Evolutionary conservation across 2,888 invertebrate species (phyloP).

Genomic region (Nomada fucata): DNA sequence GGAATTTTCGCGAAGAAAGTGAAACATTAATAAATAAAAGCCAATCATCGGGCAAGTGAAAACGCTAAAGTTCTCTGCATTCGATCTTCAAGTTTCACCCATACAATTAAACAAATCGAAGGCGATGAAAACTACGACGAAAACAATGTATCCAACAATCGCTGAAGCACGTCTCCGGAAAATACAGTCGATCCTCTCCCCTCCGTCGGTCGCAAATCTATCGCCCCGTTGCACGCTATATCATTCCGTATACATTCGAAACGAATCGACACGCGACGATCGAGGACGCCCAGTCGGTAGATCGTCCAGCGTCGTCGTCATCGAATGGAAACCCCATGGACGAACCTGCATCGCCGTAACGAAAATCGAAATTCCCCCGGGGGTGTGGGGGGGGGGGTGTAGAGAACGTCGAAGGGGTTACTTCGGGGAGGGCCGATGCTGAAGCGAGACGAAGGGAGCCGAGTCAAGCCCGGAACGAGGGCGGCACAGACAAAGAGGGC

Average conservation of each 20-base stretch:
- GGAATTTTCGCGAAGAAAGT: too few relatives aligned
- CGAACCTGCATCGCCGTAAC: conserved; percentile 37
- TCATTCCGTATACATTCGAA: background rate
- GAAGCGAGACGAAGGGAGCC: background rate
- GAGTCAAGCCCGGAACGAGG: background rate
- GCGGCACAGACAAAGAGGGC: background rate
- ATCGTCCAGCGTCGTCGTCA: background rate
- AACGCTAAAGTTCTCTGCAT: too few relatives aligned
- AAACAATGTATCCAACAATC: too few relatives aligned
- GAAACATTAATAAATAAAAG: too few relatives aligned
- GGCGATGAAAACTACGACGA: too few relatives aligned
- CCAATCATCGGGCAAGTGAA: too few relatives aligned
- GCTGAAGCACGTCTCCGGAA: too few relatives aligned
- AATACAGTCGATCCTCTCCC: too few relatives aligned
- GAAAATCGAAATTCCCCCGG: conserved; percentile 73
- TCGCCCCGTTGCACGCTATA: too few relatives aligned
- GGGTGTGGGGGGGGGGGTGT: conserved; percentile 11
- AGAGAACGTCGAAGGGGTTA: conserved; percentile 50
- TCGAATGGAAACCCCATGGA: conserved; percentile 10
- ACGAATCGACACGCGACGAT: background rate
- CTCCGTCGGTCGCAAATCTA: too few relatives aligned
- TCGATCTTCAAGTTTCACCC: too few relatives aligned
- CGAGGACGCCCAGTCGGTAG: background rate
- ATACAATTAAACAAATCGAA: too few relatives aligned
- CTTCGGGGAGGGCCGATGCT: background rate